Evolutionary conservation across 2,888 invertebrate genomes (phyloP).

Genomic region (Drosophila incognita): DNA sequence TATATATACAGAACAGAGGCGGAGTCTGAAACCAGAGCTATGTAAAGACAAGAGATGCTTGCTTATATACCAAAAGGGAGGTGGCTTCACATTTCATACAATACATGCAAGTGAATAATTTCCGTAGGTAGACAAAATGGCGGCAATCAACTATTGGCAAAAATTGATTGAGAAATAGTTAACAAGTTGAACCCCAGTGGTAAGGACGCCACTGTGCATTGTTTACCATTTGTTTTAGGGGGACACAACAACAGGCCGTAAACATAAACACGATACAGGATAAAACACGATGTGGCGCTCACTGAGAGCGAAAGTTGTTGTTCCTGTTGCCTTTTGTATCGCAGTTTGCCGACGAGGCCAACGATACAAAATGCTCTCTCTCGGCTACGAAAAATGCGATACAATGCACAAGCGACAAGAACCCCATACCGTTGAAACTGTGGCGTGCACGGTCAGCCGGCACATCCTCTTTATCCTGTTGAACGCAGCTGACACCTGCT

Average conservation of each 20-base stretch:
- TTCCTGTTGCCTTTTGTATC: conserved; percentile 74
- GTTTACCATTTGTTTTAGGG: conserved; percentile 82
- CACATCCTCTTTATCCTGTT: conserved; percentile 62
- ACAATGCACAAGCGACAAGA: conserved; percentile 65
- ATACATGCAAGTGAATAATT: conserved; percentile 18
- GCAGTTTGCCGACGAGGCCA: conserved; percentile 61
- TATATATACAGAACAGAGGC: conserved; percentile 75
- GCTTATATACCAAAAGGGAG: conserved; percentile 66
- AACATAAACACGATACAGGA: conserved; percentile 72
- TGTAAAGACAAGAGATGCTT: conserved; percentile 45
- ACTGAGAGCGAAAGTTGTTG: conserved; percentile 72
- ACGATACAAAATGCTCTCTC: conserved; percentile 48
- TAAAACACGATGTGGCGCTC: conserved; percentile 46
- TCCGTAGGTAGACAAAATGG: conserved; percentile 64
- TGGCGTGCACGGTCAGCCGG: conserved; percentile 36
- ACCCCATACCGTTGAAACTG: conserved; percentile 10
- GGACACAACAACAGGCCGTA: conserved; percentile 60
- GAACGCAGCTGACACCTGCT: conserved; percentile 72
- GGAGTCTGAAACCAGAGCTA: conserved; percentile 68
- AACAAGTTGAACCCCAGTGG: conserved; percentile 34
- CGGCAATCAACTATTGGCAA: conserved; percentile 36
- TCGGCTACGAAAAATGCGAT: conserved; percentile 65
- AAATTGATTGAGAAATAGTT: conserved; percentile 26
- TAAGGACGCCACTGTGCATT: conserved; percentile 80
- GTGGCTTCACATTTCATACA: conserved; percentile 43